These are phyloP conservation scores for Neopelma chrysocephalum DNA, from an alignment of 2,797 vertebrate species.

Conservation along the genomic window DNA sequence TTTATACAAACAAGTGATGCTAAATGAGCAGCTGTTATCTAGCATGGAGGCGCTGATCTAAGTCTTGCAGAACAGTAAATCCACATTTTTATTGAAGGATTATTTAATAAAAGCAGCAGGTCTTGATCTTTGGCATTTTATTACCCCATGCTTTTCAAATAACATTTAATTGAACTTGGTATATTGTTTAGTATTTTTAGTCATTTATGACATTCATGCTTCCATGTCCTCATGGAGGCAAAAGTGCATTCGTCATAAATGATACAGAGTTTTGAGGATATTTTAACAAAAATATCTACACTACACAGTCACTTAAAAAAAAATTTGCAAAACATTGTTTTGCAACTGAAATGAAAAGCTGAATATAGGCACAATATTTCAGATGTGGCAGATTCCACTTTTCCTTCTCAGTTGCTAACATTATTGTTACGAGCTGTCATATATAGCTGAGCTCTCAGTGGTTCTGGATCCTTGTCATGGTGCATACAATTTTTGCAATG, in stretches of 20 bases:
- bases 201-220: background rate
- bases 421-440: background rate
- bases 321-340: conserved; percentile 16
- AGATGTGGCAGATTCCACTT: background rate
- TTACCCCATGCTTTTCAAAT: conserved; percentile 15
- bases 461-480: background rate
- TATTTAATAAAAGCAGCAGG: conserved; percentile 8
- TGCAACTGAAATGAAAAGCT: conserved; percentile 10
- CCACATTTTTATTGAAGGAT: background rate
- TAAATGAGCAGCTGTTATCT: conserved; percentile 11
- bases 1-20: background rate
- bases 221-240: background rate
- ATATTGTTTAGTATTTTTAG: background rate
- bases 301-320: conserved; percentile 18
- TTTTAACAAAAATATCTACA: conserved; percentile 35
- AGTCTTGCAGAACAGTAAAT: background rate
- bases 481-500: background rate
- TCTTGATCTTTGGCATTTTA: conserved; percentile 16
- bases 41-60: background rate
- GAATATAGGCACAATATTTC: conserved; percentile 7
- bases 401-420: background rate
- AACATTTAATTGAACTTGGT: background rate
- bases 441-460: background rate
- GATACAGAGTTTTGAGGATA: background rate
- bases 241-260: background rate